phyloP scores from a whole-genome alignment of 2,888 invertebrate genomes.

The Xestia xanthographa region DNA sequence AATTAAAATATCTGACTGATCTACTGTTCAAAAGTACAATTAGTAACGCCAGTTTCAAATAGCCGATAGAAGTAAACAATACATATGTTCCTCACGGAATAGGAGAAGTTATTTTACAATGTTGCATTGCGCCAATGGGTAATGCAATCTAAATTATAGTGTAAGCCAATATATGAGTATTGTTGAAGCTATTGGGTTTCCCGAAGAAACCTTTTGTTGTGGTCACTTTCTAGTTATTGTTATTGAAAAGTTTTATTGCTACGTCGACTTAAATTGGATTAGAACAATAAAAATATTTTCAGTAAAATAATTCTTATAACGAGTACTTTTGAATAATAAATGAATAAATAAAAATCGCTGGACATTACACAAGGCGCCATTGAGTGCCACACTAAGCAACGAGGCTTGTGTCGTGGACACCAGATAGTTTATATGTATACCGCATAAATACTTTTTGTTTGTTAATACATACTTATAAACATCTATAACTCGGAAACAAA shows the following conservation, averaged over 20 bases:
- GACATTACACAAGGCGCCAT: too few relatives aligned
- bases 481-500: too few relatives aligned
- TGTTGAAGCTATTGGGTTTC: constrained; percentile 21
- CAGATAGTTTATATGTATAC: too few relatives aligned
- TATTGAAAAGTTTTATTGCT: constrained; percentile 22
- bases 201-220: constrained; percentile 4
- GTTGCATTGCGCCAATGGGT: constrained; percentile 42
- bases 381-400: too few relatives aligned
- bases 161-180: constrained; percentile 35
- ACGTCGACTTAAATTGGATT: constrained; percentile 12
- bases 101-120: constrained; percentile 27
- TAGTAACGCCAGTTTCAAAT: constrained; percentile 14
- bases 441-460: too few relatives aligned
- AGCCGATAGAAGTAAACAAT: constrained; percentile 7
- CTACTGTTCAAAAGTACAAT: constrained; percentile 3
- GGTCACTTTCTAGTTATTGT: constrained; percentile 17
- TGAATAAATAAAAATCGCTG: too few relatives aligned
- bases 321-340: background rate
- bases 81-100: constrained; percentile 2
- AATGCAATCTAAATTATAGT: constrained; percentile 53
- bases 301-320: background rate
- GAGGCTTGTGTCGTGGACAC: too few relatives aligned
- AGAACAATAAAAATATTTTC: background rate
- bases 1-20: constrained; percentile 39
- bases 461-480: too few relatives aligned